A percentile compares a stretch with the other conserved stretches of the same genome.
Evolutionary conservation across 2,113 vertebrate species (phyloP).

Genomic region (Carassius carassius): DNA sequence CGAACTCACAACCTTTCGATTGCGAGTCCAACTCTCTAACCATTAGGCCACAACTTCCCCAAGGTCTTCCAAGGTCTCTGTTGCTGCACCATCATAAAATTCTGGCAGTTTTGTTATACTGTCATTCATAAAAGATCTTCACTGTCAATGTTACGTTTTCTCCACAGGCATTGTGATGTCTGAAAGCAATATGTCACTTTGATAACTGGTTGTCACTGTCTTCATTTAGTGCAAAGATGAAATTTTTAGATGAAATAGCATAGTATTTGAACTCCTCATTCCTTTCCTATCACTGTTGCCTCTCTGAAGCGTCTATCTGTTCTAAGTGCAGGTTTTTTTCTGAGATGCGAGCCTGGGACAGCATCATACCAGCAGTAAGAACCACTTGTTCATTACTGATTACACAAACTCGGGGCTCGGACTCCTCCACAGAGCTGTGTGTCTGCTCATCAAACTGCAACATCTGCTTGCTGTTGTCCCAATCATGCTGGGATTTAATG

Average conservation of each 20-base stretch:
- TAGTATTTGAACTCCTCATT: not conserved
- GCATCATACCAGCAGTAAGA: slow-evolving; percentile 5
- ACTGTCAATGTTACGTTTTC: slow-evolving; percentile 26
- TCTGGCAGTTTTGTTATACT: slow-evolving; percentile 18
- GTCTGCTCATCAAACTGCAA: slow-evolving; percentile 18
- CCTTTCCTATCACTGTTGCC: not conserved
- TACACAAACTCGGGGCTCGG: slow-evolving; percentile 14
- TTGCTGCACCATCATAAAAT: slow-evolving; percentile 1
- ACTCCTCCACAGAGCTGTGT: slow-evolving; percentile 19
- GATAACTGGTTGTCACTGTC: not conserved
- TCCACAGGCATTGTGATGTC: slow-evolving; percentile 21
- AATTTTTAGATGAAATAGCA: slow-evolving; percentile 15
- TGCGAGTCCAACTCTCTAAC: too few relatives aligned
- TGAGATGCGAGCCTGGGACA: not conserved
- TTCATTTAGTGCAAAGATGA: slow-evolving; percentile 19
- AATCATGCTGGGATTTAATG: slow-evolving; percentile 29
- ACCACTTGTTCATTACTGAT: slow-evolving; percentile 6
- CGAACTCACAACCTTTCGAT: too few relatives aligned
- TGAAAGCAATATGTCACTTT: slow-evolving; percentile 25
- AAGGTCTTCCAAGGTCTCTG: slow-evolving; percentile 3
- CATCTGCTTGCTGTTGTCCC: slow-evolving; percentile 31
- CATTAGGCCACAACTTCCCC: too few relatives aligned
- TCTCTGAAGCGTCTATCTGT: slow-evolving; percentile 27
- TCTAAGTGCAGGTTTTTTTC: not conserved
- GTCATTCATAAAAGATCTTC: slow-evolving; percentile 18